Percentiles rank a stretch among this genome's conserved stretches.
phyloP scores from a whole-genome alignment of 2,113 vertebrate species.

The Notiomystis cincta region DNA sequence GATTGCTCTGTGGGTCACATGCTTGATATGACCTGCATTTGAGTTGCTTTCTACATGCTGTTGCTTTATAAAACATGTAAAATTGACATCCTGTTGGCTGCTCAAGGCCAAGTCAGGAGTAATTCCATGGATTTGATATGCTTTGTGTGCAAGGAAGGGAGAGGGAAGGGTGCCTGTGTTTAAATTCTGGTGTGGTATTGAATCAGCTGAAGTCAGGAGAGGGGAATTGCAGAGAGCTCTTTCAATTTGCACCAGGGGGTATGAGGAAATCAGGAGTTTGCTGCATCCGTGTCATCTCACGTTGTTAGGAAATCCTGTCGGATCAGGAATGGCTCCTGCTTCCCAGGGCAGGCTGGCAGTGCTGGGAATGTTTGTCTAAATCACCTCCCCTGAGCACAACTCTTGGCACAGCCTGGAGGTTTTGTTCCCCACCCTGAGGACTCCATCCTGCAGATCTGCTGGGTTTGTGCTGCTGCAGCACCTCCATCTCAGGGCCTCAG shows the following conservation, averaged over 20 bases:
- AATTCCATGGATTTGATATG: conserved; percentile 13
- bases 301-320: neutral
- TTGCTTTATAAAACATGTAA: conserved; percentile 52
- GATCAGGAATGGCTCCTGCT: neutral
- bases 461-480: neutral
- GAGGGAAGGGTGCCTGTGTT: conserved; percentile 17
- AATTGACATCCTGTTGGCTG: conserved; percentile 52
- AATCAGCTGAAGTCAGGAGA: conserved; percentile 30
- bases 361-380: neutral
- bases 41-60: conserved; percentile 55
- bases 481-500: neutral
- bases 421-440: neutral
- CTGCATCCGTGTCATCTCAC: neutral
- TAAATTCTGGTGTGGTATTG: conserved; percentile 28
- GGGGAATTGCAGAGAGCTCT: conserved; percentile 32
- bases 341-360: neutral
- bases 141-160: neutral
- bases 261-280: neutral
- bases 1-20: conserved; percentile 60
- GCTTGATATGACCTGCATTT: conserved; percentile 62
- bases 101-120: conserved; percentile 34
- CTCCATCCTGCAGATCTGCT: neutral
- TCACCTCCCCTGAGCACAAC: neutral
- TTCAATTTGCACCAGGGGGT: conserved; percentile 12
- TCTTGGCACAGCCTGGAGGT: neutral